A percentile compares a stretch with the other conserved stretches of the same genome.
phyloP scores from a whole-genome alignment of 1,140 invertebrate genomes.

The Bombyx mandarina region DNA sequence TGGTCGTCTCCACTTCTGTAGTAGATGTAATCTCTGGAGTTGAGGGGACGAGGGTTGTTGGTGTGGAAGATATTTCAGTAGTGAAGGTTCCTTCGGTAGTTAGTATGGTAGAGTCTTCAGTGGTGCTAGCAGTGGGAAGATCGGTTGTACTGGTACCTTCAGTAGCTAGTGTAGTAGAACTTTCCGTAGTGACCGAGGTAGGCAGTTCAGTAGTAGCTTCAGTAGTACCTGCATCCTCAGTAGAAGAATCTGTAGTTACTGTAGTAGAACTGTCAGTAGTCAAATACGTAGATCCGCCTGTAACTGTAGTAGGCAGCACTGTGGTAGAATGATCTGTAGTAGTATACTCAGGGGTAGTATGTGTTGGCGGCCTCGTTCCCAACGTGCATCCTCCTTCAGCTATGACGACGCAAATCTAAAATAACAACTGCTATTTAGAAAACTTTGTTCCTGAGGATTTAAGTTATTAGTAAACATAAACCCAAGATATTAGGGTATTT shows the following conservation, averaged over 20 bases:
- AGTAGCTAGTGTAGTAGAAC: neutral
- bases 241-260: too few relatives aligned
- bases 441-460: too few relatives aligned
- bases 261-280: neutral
- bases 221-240: too few relatives aligned
- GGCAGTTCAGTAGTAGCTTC: neutral
- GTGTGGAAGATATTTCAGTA: neutral
- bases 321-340: neutral
- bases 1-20: conserved; percentile 1
- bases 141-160: neutral
- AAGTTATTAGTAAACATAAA: too few relatives aligned
- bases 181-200: neutral
- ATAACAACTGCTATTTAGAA: neutral
- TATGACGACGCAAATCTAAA: conserved; percentile 6
- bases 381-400: conserved; percentile 13
- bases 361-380: neutral
- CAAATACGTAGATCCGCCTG: neutral
- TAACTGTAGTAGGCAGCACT: neutral
- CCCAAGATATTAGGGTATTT: too few relatives aligned
- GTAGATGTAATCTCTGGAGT: neutral
- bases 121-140: neutral
- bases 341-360: neutral
- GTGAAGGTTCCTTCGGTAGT: neutral
- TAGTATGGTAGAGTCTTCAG: neutral
- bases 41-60: neutral